Conservation (phyloP, 1,140 invertebrate genomes). For the Drosophila prosaltans region DNA sequence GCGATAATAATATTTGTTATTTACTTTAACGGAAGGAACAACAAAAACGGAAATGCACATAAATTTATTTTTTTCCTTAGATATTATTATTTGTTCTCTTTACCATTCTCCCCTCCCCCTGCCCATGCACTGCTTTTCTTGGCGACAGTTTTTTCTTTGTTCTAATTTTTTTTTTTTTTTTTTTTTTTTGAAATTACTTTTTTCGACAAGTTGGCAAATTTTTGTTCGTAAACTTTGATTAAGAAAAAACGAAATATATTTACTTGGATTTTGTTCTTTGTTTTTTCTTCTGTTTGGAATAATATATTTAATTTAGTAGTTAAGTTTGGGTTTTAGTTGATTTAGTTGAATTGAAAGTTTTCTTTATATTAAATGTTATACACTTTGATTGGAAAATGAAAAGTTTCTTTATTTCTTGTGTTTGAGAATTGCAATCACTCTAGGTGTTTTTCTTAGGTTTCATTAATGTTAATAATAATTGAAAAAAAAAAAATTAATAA, state of each 20-base stretch:
- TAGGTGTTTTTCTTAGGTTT: too few relatives aligned
- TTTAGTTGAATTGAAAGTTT: background rate
- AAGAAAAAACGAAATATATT: background rate
- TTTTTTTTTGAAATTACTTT: slow-evolving; percentile 11
- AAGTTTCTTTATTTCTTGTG: too few relatives aligned
- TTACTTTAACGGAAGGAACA: slow-evolving; percentile 82
- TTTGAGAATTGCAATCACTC: too few relatives aligned
- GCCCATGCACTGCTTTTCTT: slow-evolving; percentile 7
- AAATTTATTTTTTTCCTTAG: slow-evolving; percentile 76
- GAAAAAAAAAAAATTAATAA: too few relatives aligned
- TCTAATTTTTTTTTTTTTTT: slow-evolving; percentile 28
- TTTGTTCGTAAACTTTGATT: slow-evolving; percentile 9
- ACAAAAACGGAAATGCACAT: slow-evolving; percentile 80
- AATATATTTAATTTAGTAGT: slow-evolving; percentile 4
- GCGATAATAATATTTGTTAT: slow-evolving; percentile 83
- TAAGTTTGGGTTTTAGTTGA: background rate
- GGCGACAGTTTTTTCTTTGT: slow-evolving; percentile 11
- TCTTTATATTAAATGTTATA: background rate
- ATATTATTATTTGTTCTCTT: slow-evolving; percentile 52
- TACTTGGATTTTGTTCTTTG: background rate
- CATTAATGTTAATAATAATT: too few relatives aligned
- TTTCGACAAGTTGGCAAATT: slow-evolving; percentile 18
- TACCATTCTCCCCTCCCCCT: background rate
- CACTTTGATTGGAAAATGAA: too few relatives aligned
- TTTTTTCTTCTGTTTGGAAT: background rate